Evolutionary conservation across 2,113 vertebrate genomes (phyloP), one percentile per base, ranked within the genome.

Genomic region (Siphamia tubifer): DNA sequence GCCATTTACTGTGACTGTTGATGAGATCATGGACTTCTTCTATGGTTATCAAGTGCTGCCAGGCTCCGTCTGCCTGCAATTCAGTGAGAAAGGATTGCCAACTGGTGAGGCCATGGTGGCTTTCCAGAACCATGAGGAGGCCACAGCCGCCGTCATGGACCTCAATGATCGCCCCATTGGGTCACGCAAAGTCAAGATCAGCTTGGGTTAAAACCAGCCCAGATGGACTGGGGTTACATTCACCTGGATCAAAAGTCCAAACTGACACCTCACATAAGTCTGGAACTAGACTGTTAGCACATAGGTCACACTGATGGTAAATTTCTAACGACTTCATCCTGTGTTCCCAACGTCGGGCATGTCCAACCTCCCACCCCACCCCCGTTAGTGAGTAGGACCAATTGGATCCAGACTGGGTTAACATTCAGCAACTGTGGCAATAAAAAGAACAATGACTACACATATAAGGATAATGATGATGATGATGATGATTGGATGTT

Each of bases 1-100:
- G 96, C 98, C 98, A 15, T 98, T 98, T 77, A 98, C 96, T 40
- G 97, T 99, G 52, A 96, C 96, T 0, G 95, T 96, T 57, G 97
- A 99, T 85, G 98, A 99, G 89, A 98, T 99, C 76, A 90, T 99
- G 89, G 98, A 99, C 95, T 99, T 99, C 85, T 99, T 99, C 86
- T 99, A 99, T 54, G 98, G 98, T 31, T 99, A 99, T 84, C 96
- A 98, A 83, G 96, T 99, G 68, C 94, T 99, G 65, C 97, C 94
- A 52, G 96, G 96, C 52, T 99, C 98, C 12, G 96, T 99, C 20
- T 98, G 96, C 82, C 93, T 99, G 82, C 98, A 99, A 77, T 97
- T 95, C 79, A 98, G 93, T 73, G 96, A 99, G n/a, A 98, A 98
- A 86, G 97, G 97, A 64, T 91, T 99, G 90, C 96, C 98, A 62